Conservation (phyloP, 2,888 invertebrate species). For the Diadegma fenestrale region DNA sequence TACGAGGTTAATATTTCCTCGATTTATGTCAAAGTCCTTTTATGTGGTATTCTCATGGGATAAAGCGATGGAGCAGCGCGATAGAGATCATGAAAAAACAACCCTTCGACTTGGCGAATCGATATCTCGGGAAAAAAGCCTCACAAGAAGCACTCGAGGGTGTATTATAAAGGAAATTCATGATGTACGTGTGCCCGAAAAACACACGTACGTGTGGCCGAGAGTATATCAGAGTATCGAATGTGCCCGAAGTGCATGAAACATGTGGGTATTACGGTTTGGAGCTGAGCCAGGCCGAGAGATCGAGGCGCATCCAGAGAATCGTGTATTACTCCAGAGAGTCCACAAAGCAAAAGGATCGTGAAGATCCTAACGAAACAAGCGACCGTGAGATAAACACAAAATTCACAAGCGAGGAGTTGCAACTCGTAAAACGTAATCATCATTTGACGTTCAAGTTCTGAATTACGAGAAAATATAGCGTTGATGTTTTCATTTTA, state of each 20-base stretch:
- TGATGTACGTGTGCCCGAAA: background rate
- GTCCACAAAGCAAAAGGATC: constrained; percentile 11
- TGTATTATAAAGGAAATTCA: constrained; percentile 17
- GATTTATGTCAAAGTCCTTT: constrained; percentile 8
- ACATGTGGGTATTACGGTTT: constrained; percentile 50
- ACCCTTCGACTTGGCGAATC: constrained; percentile 28
- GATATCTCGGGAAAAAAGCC: constrained; percentile 36
- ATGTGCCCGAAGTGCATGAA: constrained; percentile 34
- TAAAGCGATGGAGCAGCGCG: constrained; percentile 28
- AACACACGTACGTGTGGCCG: background rate
- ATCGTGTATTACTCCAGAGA: constrained; percentile 37
- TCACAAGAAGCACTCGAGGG: constrained; percentile 34
- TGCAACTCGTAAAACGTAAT: background rate
- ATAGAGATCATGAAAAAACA: constrained; percentile 35
- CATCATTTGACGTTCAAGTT: background rate
- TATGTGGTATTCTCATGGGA: constrained; percentile 6
- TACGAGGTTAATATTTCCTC: background rate
- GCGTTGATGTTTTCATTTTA: background rate
- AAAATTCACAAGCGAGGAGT: constrained; percentile 36
- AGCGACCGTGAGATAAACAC: constrained; percentile 57
- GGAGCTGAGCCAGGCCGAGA: constrained; percentile 51
- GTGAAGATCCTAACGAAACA: constrained; percentile 30
- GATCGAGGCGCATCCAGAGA: constrained; percentile 38
- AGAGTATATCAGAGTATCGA: constrained; percentile 4
- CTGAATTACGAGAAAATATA: background rate